These are phyloP conservation scores for Perdita meconis DNA, from an alignment of 2,888 invertebrate species.

Conservation along the genomic window DNA sequence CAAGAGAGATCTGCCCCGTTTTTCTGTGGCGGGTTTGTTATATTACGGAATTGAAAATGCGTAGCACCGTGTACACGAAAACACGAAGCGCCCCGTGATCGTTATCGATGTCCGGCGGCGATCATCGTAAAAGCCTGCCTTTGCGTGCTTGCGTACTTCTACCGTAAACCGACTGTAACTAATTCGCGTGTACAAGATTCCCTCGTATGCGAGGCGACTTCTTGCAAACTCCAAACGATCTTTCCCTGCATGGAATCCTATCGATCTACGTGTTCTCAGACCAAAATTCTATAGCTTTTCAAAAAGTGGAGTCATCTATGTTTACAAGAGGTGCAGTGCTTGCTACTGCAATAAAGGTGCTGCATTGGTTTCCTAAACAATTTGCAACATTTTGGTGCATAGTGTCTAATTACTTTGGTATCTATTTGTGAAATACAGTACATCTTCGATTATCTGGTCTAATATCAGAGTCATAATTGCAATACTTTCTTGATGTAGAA, in stretches of 20 bases:
- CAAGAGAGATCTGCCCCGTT: constrained; percentile 52
- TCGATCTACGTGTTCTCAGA: not conserved
- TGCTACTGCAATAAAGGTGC: too few relatives aligned
- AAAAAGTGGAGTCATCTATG: too few relatives aligned
- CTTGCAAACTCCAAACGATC: not conserved
- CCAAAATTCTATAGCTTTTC: too few relatives aligned
- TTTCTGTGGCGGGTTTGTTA: constrained; percentile 36
- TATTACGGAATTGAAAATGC: constrained; percentile 21
- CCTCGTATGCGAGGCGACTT: not conserved
- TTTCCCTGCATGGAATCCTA: not conserved
- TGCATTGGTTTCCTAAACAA: too few relatives aligned
- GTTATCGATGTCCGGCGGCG: constrained; percentile 40
- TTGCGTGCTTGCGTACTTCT: constrained; percentile 6
- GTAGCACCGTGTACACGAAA: constrained; percentile 24
- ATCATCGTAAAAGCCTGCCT: constrained; percentile 7
- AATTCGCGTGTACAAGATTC: constrained; percentile 16
- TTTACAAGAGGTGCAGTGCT: too few relatives aligned
- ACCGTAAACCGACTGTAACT: constrained; percentile 28
- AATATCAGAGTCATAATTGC: too few relatives aligned
- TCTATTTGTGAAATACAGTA: too few relatives aligned
- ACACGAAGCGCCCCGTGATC: constrained; percentile 47
- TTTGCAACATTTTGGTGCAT: too few relatives aligned
- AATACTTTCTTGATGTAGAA: too few relatives aligned
- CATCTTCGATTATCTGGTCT: too few relatives aligned
- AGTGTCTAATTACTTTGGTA: too few relatives aligned